Base-by-base conservation (phyloP, 2,888 invertebrate species). In the Chrysotoxum bicinctum region DNA sequence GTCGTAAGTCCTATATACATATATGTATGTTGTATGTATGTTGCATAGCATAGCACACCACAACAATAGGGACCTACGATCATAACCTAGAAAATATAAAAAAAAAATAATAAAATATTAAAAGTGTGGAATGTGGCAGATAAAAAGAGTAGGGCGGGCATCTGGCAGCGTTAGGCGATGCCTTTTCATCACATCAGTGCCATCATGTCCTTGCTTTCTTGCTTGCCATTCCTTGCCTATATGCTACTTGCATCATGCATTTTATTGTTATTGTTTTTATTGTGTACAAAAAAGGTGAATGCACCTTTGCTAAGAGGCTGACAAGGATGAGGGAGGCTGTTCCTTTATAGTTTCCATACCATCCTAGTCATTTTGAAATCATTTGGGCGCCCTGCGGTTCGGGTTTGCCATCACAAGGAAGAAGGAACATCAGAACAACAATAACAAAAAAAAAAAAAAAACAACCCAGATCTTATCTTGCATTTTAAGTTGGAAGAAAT, bases 201-300 rank as follows among this genome's bases (percentile, higher is more conserved):
- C 76, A 77, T 80, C 73, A 77, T 80, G 73, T 85, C 76, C 76
- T 84, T 74, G 73, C 50, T 23, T 30, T 6, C 19, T 56, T 85
- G 60, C 72, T 79, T 69, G 60, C 32, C 16, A 21, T 68, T 60
- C 30, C 52, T 45, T 19, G n/a, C 3, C 19, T 62, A 12, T 40
- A 16, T 69, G 62, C 35, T 10, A 43, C 64, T 77, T 85, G 76
- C 81, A 73, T 85, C 76, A 69, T 85, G 81, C 80, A 81, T 80
- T 80, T 85, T 73, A 85, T 69, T 85, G 81, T 81, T 85, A 77
- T 85, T 85, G 76, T 85, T 77, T 76, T 80, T 81, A 76, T 85
- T 81, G 76, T 85, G 54, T 81, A 50, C 72, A 32, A 2, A 48
- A 72, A 77, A 81, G 85, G 85, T 85, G 85, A 85, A 85, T 81